phyloP scores from a whole-genome alignment of 1,140 invertebrate genomes.

The Bactericera cockerelli region DNA sequence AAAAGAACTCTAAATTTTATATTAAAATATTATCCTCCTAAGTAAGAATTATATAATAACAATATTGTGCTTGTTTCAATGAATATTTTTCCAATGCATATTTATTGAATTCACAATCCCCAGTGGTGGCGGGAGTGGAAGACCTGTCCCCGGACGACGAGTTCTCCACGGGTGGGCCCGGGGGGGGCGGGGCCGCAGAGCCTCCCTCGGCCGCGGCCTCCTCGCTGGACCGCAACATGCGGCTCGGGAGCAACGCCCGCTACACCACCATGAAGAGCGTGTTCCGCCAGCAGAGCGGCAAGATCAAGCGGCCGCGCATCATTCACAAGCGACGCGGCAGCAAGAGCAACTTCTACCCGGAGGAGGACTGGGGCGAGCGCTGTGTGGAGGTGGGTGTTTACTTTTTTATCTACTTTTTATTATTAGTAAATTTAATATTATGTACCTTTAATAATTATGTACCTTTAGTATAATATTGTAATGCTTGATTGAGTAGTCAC shows the following conservation, averaged over 20 bases:
- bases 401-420: conserved; percentile 34
- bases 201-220: neutral
- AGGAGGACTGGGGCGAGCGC: conserved; percentile 72
- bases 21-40: too few species aligned
- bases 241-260: conserved; percentile 1
- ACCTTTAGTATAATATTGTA: too few species aligned
- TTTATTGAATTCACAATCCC: too few species aligned
- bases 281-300: neutral
- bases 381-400: conserved; percentile 90
- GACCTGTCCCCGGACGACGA: conserved; percentile 8
- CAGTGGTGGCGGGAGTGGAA: conserved; percentile 12
- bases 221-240: neutral
- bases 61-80: too few species aligned
- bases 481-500: too few species aligned
- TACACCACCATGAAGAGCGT: neutral
- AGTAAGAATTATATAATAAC: too few species aligned
- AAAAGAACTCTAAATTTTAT: too few species aligned
- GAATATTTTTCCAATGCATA: too few species aligned
- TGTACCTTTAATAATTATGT: too few species aligned
- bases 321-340: conserved; percentile 12
- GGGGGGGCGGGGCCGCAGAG: neutral
- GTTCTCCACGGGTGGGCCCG: neutral
- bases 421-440: too few species aligned
- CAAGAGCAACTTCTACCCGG: conserved; percentile 33
- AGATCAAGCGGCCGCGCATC: conserved; percentile 19